phyloP scores from a whole-genome alignment of 2,888 invertebrate genomes.

The Helobdella robusta region DNA sequence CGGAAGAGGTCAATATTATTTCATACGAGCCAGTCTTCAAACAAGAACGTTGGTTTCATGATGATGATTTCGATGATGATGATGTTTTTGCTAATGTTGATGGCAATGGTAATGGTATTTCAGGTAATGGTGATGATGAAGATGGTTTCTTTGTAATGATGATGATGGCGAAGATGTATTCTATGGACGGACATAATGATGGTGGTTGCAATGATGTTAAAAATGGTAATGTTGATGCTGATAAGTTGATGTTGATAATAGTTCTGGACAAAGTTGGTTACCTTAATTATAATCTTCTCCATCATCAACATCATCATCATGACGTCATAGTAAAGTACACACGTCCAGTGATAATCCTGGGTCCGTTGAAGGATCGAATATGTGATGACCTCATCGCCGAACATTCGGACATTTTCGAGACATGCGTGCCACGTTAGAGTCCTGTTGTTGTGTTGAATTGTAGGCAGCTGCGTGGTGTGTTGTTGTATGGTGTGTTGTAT shows the following conservation, averaged over 20 bases:
- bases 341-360: slow-evolving; percentile 93
- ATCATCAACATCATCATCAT: not conserved
- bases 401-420: slow-evolving; percentile 95
- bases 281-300: too few relatives aligned
- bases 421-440: slow-evolving; percentile 87
- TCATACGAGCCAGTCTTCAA: slow-evolving; percentile 18
- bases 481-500: not conserved
- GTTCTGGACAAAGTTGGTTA: too few relatives aligned
- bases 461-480: too few relatives aligned
- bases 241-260: too few relatives aligned
- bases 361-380: slow-evolving; percentile 94
- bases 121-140: not conserved
- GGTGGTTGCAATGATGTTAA: too few relatives aligned
- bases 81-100: not conserved
- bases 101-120: not conserved
- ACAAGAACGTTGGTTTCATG: slow-evolving; percentile 21
- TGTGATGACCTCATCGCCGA: slow-evolving; percentile 98
- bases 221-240: too few relatives aligned
- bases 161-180: too few relatives aligned
- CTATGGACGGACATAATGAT: too few relatives aligned
- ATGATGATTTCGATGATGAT: slow-evolving; percentile 14
- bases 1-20: slow-evolving; percentile 6
- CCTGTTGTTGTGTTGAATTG: not conserved
- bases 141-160: not conserved
- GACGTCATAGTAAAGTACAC: slow-evolving; percentile 60